Conservation (phyloP, 1,140 invertebrate genomes). For the Trichonephila clavipes region DNA sequence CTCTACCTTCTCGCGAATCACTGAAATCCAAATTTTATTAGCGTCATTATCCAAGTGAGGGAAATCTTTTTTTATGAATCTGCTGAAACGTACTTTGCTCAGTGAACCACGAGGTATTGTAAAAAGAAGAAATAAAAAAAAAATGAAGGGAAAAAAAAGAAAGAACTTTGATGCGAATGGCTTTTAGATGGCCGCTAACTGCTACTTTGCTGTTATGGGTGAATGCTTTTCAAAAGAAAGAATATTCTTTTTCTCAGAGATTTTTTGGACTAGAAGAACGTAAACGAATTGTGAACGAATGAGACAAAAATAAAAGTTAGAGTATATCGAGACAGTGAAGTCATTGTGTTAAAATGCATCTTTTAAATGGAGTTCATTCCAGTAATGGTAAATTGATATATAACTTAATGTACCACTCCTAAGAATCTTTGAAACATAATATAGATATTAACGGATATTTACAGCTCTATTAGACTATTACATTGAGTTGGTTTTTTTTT, state of each 20-base stretch:
- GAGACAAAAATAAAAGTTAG: neutral
- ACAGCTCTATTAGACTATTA: too few relatives aligned
- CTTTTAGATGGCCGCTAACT: neutral
- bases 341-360: too few relatives aligned
- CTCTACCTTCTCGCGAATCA: neutral
- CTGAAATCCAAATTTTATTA: slow-evolving; percentile 3
- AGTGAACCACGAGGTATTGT: neutral
- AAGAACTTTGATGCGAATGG: neutral
- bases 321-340: too few relatives aligned
- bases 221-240: neutral
- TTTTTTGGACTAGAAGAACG: neutral
- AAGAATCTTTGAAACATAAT: too few relatives aligned
- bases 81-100: neutral
- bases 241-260: neutral
- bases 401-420: too few relatives aligned
- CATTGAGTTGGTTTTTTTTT: too few relatives aligned
- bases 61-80: neutral
- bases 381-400: too few relatives aligned
- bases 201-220: neutral
- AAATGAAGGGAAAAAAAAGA: neutral
- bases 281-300: neutral
- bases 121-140: neutral
- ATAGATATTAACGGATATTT: too few relatives aligned
- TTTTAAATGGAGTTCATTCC: too few relatives aligned
- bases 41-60: neutral